Base-by-base conservation (phyloP, 2,113 vertebrate genomes). In the Salvelinus sp. region DNA sequence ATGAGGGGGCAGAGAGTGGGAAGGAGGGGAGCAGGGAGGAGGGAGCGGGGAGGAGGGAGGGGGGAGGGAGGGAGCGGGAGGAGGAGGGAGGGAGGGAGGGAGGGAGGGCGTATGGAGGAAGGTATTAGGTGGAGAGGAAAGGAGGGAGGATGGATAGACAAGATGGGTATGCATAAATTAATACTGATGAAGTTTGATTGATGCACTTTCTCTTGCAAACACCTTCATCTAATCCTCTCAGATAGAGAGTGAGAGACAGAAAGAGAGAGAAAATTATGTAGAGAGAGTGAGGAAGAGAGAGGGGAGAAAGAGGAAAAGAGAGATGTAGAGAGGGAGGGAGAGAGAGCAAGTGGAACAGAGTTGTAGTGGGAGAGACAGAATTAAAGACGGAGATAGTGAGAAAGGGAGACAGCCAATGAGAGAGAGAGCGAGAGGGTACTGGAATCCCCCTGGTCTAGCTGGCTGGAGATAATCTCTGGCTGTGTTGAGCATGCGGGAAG, bases 101-200 rank as follows among this genome's bases (percentile, higher is more conserved):
- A 64, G 64, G 48, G 23, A 47, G 22, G 23, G 66, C 57, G 13
- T 13, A n/a, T n/a, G 27, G 23, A 38, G 25, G 38, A 22, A 47
- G n/a, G n/a, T n/a, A 47, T 27, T 18, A 50, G n/a, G 13, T 22
- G 33, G 4, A 23, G 7, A 7, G 65, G 28, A 13, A 14, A 68
- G n/a, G 44, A 38, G 72, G 60, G 71, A 54, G 70, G 50, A 67
- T 75, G 72, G 80, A 77, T 74, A 83, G 85, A 86, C 91, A 93
- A 93, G 89, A 92, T 90, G 88, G 88, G 82, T 83, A 82, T 91
- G 91, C 92, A 94, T 92, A 93, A 86, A 93, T 93, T 92, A 89
- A 91, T 91, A 85, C 82, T 92, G 92, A 93, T 92, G 80, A 89
- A 91, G 85, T 85, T 85, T 92, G 91, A 92, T 86, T 86, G 88